Conservation (phyloP, 2,888 invertebrate species). For the Meghimatium bilineatum region DNA sequence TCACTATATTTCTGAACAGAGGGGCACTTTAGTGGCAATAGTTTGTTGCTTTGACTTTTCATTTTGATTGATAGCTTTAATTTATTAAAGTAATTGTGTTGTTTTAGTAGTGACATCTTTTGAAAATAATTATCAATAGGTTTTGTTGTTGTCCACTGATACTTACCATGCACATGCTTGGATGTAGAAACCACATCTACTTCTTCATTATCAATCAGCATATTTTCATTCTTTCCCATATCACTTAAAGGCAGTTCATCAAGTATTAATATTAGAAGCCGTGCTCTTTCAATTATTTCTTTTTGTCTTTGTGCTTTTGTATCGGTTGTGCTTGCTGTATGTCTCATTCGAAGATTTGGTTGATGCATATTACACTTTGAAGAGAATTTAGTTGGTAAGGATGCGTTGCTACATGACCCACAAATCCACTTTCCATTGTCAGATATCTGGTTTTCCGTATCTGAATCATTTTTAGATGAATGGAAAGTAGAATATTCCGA, state of each 20-base stretch:
- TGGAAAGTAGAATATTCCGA: neutral
- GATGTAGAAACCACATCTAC: neutral
- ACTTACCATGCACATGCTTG: neutral
- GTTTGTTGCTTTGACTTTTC: neutral
- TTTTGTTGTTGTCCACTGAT: neutral
- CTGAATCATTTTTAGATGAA: neutral
- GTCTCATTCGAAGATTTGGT: neutral
- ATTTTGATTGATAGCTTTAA: neutral
- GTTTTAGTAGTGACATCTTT: neutral
- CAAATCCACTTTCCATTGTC: neutral
- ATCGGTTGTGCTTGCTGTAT: neutral
- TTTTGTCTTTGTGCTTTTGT: neutral
- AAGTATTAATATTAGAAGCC: conserved; percentile 4
- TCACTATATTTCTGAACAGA: neutral
- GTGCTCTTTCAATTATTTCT: conserved; percentile 6
- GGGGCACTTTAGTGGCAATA: neutral
- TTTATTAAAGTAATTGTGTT: neutral
- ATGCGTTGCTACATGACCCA: conserved; percentile 11
- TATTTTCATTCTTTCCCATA: neutral
- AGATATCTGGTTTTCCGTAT: neutral
- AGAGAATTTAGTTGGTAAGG: neutral
- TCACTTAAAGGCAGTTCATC: neutral
- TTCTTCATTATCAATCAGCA: neutral
- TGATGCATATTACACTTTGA: neutral
- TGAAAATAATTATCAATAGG: neutral